These are phyloP conservation scores for Cyphomyrmex costatus DNA, from an alignment of 1,140 invertebrate genomes.

Conservation along the genomic window DNA sequence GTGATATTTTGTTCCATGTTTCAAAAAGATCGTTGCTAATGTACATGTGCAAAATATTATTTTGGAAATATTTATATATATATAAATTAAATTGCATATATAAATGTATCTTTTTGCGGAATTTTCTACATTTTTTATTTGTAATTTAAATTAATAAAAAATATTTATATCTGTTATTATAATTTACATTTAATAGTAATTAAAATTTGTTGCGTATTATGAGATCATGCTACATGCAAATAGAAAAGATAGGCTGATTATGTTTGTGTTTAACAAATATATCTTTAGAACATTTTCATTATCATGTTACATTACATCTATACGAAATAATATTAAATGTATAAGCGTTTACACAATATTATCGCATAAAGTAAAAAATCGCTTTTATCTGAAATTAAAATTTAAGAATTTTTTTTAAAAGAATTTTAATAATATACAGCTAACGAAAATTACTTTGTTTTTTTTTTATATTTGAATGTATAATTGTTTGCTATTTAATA, in stretches of 20 bases:
- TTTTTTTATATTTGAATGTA: conserved; percentile 22
- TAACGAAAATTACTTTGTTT: background rate
- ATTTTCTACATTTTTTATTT: conserved; percentile 10
- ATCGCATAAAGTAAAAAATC: background rate
- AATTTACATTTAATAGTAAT: conserved; percentile 17
- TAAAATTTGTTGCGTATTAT: background rate
- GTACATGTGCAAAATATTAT: conserved; percentile 11
- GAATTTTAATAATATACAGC: background rate
- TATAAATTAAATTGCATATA: background rate
- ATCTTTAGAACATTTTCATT: conserved; percentile 23
- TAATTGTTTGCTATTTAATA: conserved; percentile 21
- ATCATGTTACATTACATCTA: background rate
- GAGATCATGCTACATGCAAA: conserved; percentile 31
- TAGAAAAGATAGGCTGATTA: conserved; percentile 44
- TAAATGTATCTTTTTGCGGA: background rate
- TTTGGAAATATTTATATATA: background rate
- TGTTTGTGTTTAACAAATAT: conserved; percentile 41
- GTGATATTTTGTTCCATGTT: background rate
- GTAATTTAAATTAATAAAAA: conserved; percentile 29
- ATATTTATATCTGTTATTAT: background rate
- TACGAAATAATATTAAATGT: conserved; percentile 8
- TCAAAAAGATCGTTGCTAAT: background rate
- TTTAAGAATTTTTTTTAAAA: background rate
- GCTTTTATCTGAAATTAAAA: conserved; percentile 30
- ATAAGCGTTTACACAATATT: background rate